Evolutionary conservation across 2,113 vertebrate species (phyloP).

Genomic region (Hoplias malabaricus): DNA sequence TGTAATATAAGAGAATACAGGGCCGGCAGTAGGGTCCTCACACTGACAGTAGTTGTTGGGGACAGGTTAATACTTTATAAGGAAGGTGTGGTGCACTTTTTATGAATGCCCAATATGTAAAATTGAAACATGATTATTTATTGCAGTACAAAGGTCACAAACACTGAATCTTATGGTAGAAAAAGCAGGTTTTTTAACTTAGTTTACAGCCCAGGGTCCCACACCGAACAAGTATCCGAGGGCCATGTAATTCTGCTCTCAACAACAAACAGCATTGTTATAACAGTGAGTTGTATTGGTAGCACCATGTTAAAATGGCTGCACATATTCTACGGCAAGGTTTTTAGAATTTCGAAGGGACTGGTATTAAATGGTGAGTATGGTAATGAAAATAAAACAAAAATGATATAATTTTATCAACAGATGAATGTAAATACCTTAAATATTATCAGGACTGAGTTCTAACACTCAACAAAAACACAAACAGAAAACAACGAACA

Average conservation of each 20-base stretch:
- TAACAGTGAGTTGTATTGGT: not conserved
- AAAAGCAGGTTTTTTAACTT: not conserved
- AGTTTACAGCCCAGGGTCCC: not conserved
- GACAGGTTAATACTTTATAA: not conserved
- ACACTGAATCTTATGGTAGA: not conserved
- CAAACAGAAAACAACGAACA: not conserved
- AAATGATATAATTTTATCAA: not conserved
- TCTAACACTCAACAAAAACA: slow-evolving; percentile 3
- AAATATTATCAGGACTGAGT: not conserved
- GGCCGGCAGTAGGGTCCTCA: not conserved
- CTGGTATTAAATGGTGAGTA: not conserved
- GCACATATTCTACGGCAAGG: not conserved
- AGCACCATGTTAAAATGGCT: not conserved
- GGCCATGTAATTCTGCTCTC: not conserved
- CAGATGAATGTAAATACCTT: slow-evolving; percentile 15
- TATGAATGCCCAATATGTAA: not conserved
- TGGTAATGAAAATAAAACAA: not conserved
- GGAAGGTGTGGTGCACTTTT: not conserved
- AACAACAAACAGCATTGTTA: not conserved
- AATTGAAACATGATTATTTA: not conserved
- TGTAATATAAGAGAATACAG: slow-evolving; percentile 3
- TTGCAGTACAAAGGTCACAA: slow-evolving; percentile 27
- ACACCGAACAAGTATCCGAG: not conserved
- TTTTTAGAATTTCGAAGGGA: slow-evolving; percentile 1
- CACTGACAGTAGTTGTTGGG: too few species aligned